phyloP scores from a whole-genome alignment of 2,888 invertebrate genomes.

The Pristionchus entomophagus region DNA sequence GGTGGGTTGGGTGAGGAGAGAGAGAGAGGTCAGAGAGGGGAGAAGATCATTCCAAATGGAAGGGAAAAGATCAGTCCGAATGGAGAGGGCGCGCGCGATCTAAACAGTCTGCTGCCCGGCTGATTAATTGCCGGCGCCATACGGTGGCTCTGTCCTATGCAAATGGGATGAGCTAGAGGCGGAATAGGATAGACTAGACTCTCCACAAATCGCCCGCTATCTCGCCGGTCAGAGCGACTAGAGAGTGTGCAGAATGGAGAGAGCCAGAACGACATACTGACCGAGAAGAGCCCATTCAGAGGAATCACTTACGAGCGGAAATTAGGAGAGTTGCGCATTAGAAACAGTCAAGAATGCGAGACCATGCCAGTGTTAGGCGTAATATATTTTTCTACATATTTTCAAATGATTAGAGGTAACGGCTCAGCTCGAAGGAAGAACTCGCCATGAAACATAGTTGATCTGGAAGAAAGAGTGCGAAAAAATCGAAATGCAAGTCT shows the following conservation, averaged over 20 bases:
- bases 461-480: no score
- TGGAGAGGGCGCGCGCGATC: background rate
- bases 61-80: background rate
- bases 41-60: conserved; percentile 9
- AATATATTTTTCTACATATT: no score
- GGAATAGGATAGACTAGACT: background rate
- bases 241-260: background rate
- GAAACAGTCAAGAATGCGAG: no score
- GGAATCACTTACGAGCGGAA: background rate
- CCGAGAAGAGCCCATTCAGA: background rate
- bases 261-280: no score
- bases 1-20: background rate
- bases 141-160: conserved; percentile 19
- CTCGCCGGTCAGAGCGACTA: background rate
- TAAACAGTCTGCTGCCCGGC: background rate
- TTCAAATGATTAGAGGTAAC: no score
- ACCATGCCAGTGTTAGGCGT: no score
- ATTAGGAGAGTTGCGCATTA: background rate
- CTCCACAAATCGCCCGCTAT: background rate
- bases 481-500: no score
- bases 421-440: no score
- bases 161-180: conserved; percentile 22
- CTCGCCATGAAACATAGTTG: no score
- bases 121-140: conserved; percentile 34
- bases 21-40: no score